Percentiles rank a stretch among this genome's conserved stretches.
Evolutionary conservation across 1,140 invertebrate genomes (phyloP).

Genomic region (Idris sp.): DNA sequence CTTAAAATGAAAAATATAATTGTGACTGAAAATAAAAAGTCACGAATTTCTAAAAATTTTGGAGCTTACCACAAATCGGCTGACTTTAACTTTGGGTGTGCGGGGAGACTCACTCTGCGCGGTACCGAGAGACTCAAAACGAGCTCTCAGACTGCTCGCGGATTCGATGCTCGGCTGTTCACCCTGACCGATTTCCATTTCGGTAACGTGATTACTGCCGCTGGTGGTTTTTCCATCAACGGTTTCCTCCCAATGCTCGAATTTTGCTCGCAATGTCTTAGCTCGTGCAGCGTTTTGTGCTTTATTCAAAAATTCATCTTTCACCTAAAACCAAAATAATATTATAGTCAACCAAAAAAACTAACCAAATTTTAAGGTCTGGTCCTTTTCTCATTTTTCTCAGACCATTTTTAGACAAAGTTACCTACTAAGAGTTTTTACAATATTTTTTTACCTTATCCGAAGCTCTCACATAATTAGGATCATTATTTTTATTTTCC

Average conservation of each 20-base stretch:
- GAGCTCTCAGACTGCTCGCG: constrained; percentile 87
- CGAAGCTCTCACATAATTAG: constrained; percentile 80
- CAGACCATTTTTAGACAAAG: too few relatives aligned
- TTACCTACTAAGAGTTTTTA: too few relatives aligned
- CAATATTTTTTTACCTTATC: constrained; percentile 78
- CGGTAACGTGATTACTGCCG: constrained; percentile 66
- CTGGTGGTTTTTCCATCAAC: constrained; percentile 79
- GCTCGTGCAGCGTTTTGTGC: constrained; percentile 89
- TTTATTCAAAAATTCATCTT: constrained; percentile 83
- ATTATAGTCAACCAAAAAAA: too few relatives aligned
- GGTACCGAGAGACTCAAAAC: constrained; percentile 88
- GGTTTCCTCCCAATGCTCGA: constrained; percentile 93
- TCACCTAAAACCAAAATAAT: constrained; percentile 72
- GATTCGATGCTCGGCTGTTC: constrained; percentile 85
- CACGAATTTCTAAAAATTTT: too few relatives aligned
- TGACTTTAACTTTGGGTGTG: constrained; percentile 84
- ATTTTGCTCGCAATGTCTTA: constrained; percentile 91
- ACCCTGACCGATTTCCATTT: constrained; percentile 79
- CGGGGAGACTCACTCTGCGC: constrained; percentile 78
- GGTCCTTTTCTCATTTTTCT: too few relatives aligned
- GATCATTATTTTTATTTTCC: constrained; percentile 81
- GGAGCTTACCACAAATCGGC: constrained; percentile 92
- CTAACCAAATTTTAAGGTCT: too few relatives aligned
- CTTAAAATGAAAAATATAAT: too few relatives aligned
- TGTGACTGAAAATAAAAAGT: too few relatives aligned